These are phyloP conservation scores for Camptogramma bilineatum DNA, from an alignment of 2,888 invertebrate species.

Conservation along the genomic window DNA sequence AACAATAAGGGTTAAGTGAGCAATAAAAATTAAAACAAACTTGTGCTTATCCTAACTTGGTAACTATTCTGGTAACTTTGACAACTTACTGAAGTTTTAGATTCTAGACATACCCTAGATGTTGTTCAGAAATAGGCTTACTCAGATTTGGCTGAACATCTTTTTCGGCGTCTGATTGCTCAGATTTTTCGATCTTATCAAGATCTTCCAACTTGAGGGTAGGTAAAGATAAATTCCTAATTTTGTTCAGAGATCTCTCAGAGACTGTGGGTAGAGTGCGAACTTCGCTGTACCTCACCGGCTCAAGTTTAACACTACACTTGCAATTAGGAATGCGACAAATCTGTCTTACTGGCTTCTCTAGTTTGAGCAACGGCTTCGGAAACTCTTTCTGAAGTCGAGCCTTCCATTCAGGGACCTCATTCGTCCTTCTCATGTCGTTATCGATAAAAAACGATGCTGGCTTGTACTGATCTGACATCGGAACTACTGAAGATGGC, in stretches of 20 bases:
- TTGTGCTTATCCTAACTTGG: constrained; percentile 51
- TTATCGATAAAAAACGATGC: constrained; percentile 73
- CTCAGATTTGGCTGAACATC: constrained; percentile 57
- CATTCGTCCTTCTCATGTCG: constrained; percentile 61
- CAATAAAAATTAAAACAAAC: constrained; percentile 45
- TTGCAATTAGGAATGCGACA: constrained; percentile 80
- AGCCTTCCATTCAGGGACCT: constrained; percentile 76
- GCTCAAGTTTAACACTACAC: constrained; percentile 65
- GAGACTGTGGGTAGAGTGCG: constrained; percentile 70
- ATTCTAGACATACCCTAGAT: constrained; percentile 84
- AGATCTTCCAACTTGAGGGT: constrained; percentile 75
- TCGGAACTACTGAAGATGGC: constrained; percentile 78
- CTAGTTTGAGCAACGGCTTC: constrained; percentile 62
- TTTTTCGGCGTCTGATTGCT: constrained; percentile 67
- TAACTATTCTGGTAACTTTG: constrained; percentile 35
- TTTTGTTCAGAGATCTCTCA: constrained; percentile 67
- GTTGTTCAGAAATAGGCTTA: constrained; percentile 83
- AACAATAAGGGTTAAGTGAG: constrained; percentile 46
- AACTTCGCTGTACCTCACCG: constrained; percentile 66
- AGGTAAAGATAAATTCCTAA: constrained; percentile 76
- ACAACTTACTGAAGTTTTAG: constrained; percentile 50
- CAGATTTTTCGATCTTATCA: constrained; percentile 59
- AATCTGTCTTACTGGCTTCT: constrained; percentile 68
- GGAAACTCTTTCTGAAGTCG: constrained; percentile 72
- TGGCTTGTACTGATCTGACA: constrained; percentile 75